Conservation (phyloP, 2,113 vertebrate species). For the Crotalus horridus region DNA sequence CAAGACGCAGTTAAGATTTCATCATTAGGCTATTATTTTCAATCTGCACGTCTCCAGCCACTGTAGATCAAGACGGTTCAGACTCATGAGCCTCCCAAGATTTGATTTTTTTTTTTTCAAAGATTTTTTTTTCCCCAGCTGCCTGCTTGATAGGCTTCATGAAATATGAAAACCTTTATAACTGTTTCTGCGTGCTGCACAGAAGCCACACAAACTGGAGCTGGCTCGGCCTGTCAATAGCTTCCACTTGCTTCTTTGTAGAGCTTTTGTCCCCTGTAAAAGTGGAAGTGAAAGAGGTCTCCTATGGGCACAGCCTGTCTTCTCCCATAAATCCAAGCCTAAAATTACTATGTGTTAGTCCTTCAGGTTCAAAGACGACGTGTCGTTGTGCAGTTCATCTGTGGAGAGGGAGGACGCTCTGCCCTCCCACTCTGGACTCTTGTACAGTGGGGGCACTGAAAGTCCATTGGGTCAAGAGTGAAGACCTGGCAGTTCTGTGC, state of each 20-base stretch:
- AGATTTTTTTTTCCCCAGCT: slow-evolving; percentile 20
- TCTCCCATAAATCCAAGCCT: not conserved
- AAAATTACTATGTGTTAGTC: not conserved
- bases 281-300: not conserved
- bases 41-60: not conserved
- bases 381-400: no score
- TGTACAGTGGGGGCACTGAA: no score
- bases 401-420: no score
- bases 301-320: not conserved
- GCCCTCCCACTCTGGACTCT: no score
- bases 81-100: not conserved
- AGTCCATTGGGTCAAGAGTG: no score
- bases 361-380: no score
- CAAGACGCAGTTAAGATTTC: not conserved
- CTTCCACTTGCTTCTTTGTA: not conserved
- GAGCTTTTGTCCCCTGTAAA: not conserved
- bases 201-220: not conserved
- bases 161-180: not conserved
- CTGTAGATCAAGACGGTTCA: not conserved
- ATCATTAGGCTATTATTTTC: not conserved
- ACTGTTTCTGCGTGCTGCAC: slow-evolving; percentile 25
- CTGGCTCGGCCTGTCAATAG: not conserved
- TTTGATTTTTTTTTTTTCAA: slow-evolving; percentile 21
- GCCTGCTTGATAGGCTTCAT: slow-evolving; percentile 3
- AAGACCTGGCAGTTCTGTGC: no score